A percentile compares a stretch with the other conserved stretches of the same genome.
These are phyloP conservation scores for Vombatus ursinus DNA, from an alignment of 2,113 vertebrate species.

Conservation along the genomic window DNA sequence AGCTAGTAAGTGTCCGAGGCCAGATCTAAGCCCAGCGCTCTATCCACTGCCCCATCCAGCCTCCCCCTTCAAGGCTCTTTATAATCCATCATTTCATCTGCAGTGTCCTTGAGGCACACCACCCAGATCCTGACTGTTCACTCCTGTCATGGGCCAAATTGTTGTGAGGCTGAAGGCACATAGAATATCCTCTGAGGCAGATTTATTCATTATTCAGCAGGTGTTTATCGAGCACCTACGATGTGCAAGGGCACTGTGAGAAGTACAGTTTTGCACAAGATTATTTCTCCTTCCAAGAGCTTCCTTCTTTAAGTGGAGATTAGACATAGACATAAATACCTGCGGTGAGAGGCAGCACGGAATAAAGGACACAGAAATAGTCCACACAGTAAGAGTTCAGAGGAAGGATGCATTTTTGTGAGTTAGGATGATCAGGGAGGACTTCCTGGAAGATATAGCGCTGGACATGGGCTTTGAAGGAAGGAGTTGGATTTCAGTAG, in stretches of 20 bases:
- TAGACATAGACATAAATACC: neutral
- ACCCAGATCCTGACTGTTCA: neutral
- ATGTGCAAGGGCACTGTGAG: neutral
- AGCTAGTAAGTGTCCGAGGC: neutral
- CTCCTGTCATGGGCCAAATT: neutral
- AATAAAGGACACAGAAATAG: neutral
- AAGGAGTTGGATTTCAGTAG: neutral
- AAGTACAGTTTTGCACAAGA: neutral
- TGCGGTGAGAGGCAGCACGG: neutral
- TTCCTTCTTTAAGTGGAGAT: neutral
- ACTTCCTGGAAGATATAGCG: neutral
- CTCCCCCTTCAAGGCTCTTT: neutral
- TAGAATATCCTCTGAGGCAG: neutral
- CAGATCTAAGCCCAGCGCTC: neutral
- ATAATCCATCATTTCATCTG: neutral
- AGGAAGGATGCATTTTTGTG: neutral
- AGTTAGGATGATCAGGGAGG: neutral
- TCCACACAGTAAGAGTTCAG: neutral
- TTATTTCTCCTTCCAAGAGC: neutral
- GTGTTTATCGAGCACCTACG: neutral
- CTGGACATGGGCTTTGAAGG: neutral
- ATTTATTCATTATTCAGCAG: neutral
- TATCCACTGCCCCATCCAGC: neutral
- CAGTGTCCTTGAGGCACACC: neutral
- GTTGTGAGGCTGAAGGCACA: neutral